A percentile compares a stretch with the other conserved stretches of the same genome.
These are phyloP conservation scores for Streptopelia turtur DNA, from an alignment of 2,797 vertebrate genomes.

Conservation along the genomic window DNA sequence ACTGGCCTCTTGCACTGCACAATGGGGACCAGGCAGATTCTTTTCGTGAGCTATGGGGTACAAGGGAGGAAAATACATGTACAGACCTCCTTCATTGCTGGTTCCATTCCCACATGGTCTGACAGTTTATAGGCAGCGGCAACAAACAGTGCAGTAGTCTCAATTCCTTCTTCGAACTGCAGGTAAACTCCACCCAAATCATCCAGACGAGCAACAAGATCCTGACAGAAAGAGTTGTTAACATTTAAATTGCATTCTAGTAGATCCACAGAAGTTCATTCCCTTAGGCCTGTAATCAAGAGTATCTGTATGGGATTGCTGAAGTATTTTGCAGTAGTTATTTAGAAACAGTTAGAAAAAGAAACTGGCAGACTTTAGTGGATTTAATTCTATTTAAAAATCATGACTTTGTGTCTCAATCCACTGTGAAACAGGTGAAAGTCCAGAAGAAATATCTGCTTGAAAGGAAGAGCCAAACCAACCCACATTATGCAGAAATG, in stretches of 20 bases:
- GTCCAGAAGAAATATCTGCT: neutral
- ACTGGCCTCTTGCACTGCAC: neutral
- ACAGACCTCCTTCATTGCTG: conserved; percentile 92
- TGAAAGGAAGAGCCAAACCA: neutral
- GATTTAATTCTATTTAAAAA: neutral
- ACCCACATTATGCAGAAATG: neutral
- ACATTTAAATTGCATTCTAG: neutral
- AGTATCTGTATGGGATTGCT: neutral
- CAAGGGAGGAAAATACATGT: neutral
- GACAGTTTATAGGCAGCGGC: conserved; percentile 93
- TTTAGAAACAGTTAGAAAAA: neutral
- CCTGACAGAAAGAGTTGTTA: conserved; percentile 76
- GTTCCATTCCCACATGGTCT: conserved; percentile 92
- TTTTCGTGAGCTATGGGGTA: neutral
- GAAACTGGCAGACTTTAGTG: neutral
- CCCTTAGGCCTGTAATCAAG: neutral
- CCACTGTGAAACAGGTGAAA: neutral
- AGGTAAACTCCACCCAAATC: conserved; percentile 95
- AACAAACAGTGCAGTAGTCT: conserved; percentile 93
- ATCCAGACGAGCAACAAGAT: conserved; percentile 94
- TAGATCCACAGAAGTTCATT: neutral
- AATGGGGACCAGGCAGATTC: neutral
- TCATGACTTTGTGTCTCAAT: neutral
- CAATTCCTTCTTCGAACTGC: conserved; percentile 98
- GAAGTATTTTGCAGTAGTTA: neutral